Conservation (phyloP, 2,797 vertebrate species). For the Manis javanica region DNA sequence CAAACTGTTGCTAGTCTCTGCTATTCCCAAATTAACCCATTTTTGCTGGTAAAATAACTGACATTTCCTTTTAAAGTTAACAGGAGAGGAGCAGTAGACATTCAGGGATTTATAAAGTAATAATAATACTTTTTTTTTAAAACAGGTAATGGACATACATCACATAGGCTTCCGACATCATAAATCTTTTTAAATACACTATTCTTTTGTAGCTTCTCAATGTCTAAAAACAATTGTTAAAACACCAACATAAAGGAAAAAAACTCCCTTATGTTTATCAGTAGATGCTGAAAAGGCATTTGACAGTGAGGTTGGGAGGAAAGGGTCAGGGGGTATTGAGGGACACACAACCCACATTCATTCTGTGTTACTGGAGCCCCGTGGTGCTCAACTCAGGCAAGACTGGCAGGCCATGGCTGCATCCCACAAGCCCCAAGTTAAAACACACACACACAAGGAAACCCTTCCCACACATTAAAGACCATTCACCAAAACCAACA, state of each 20-base stretch:
- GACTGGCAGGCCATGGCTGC: neutral
- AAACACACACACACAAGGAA: neutral
- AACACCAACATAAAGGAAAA: constrained; percentile 14
- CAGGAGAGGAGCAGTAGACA: neutral
- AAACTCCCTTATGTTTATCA: neutral
- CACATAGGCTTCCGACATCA: neutral
- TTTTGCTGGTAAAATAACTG: too few relatives aligned
- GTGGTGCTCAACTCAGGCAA: neutral
- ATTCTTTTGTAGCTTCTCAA: neutral
- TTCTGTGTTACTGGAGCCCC: neutral
- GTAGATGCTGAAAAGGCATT: neutral
- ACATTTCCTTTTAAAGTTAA: too few relatives aligned
- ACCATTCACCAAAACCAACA: constrained; percentile 2
- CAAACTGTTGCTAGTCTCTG: too few relatives aligned
- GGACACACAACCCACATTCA: neutral
- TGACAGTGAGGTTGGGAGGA: neutral
- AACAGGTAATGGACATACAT: neutral
- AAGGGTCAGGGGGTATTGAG: too few relatives aligned
- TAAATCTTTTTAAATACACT: neutral
- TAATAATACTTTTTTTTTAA: neutral
- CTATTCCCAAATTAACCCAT: too few relatives aligned
- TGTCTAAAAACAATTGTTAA: constrained; percentile 9
- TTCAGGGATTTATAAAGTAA: neutral
- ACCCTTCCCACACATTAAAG: constrained; percentile 3
- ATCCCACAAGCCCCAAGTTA: neutral